A percentile compares a stretch with the other conserved stretches of the same genome.
These are phyloP conservation scores for Petrolisthes cinctipes DNA, from an alignment of 2,888 invertebrate genomes.

Conservation along the genomic window DNA sequence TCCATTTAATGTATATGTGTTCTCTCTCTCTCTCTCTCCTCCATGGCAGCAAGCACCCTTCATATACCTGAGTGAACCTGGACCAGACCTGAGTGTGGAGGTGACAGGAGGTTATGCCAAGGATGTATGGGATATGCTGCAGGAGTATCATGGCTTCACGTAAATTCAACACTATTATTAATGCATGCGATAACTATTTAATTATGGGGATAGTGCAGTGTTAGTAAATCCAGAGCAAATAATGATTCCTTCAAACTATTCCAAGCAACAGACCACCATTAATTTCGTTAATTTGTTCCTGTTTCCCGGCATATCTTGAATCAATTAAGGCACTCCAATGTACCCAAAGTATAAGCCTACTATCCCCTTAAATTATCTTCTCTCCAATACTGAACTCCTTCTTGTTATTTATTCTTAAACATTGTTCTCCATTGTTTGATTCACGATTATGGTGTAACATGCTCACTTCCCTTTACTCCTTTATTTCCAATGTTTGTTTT, in stretches of 20 bases:
- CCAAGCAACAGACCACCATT: too few relatives aligned
- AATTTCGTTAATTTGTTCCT: too few relatives aligned
- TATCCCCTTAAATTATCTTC: too few relatives aligned
- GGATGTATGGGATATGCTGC: constrained; percentile 44
- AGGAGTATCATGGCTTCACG: constrained; percentile 47
- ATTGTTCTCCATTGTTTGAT: background rate
- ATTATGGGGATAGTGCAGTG: background rate
- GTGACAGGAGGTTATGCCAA: constrained; percentile 36
- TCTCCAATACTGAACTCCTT: too few relatives aligned
- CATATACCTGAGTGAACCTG: constrained; percentile 19
- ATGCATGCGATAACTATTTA: background rate
- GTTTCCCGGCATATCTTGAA: background rate
- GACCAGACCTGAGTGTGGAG: constrained; percentile 1
- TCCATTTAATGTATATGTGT: background rate
- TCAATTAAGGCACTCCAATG: background rate
- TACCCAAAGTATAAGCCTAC: background rate
- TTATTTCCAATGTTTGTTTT: too few relatives aligned
- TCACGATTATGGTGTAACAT: background rate
- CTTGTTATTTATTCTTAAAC: too few relatives aligned
- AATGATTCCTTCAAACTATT: too few relatives aligned
- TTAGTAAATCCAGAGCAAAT: too few relatives aligned
- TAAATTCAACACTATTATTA: background rate
- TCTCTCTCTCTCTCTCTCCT: background rate
- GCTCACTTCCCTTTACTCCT: background rate
- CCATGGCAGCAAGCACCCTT: constrained; percentile 38